Evolutionary conservation across 2,113 vertebrate genomes (phyloP).

Genomic region (Herpetotheres cachinnans): DNA sequence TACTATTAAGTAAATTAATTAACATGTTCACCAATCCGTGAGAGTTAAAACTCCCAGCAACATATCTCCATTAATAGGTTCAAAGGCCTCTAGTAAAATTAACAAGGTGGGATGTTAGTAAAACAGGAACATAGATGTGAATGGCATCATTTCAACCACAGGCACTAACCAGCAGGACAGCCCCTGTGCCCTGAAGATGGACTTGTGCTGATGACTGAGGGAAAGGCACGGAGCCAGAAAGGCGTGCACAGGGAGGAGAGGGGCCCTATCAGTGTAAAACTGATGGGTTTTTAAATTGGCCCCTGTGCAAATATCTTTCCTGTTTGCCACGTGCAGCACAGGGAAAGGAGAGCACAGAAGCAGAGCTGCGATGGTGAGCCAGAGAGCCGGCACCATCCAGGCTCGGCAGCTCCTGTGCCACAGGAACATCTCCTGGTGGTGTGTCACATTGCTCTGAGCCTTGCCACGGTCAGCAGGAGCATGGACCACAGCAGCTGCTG

Average conservation of each 20-base stretch:
- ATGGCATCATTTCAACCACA: background rate
- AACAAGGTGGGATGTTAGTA: background rate
- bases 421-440: background rate
- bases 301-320: background rate
- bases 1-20: background rate
- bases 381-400: background rate
- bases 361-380: background rate
- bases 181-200: background rate
- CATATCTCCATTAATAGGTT: background rate
- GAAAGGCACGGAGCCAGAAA: background rate
- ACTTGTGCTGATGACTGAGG: fast-evolving
- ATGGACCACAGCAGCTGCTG: background rate
- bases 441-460: background rate
- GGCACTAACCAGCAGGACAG: background rate
- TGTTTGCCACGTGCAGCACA: background rate
- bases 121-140: background rate
- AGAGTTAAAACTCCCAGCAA: slow-evolving; percentile 31
- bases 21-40: background rate
- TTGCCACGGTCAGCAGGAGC: background rate
- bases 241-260: background rate
- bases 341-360: background rate
- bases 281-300: background rate
- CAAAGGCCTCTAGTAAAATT: slow-evolving; percentile 29
- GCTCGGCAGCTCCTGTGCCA: background rate
- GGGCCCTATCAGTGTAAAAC: background rate